Evolutionary conservation across 1,140 invertebrate genomes (phyloP), one percentile per base, ranked within the genome.

Genomic region (Temnothorax curvispinosus): DNA sequence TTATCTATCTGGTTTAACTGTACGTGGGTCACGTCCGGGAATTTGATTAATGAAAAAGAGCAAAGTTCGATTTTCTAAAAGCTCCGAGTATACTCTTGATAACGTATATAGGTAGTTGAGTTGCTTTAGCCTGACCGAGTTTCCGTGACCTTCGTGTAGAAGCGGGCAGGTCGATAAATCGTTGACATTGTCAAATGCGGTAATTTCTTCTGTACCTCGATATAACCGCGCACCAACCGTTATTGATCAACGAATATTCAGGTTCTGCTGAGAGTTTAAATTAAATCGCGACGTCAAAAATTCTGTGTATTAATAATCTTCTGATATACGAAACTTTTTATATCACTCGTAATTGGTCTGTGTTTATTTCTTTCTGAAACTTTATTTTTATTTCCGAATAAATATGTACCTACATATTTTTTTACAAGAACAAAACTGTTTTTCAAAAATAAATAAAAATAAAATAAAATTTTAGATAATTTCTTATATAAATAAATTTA

Each of bases 131-230:
- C 67, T 84, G 80, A 74, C 80, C 80, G 80, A 84, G 54, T 84
- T 84, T 84, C 54, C 80, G 32, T 84, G 80, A 84, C 80, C 80
- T 84, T 84, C 80, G 69, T 21, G 41, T 35, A 60, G 38, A 81
- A 58, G 13, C 27, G 54, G 18, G 21, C 80, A 60, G 69, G 74
- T 84, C 80, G 80, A 84, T 84, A 84, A 84, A 84, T 84, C 69
- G 80, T 84, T 84, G 80, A 84, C 80, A 84, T 74, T 84, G 80
- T 84, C 67, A 84, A 84, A 84, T 84, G 80, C 67, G 80, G 69
- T 82, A 82, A 82, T 84, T 84, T 84, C 41, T 82, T 84, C 32
- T 62, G 54, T 84, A 74, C 15, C 78, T 58, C 38, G 27, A 84
- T 75, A 84, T 74, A 84, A 18, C 32, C 7, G 67, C 9, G 67